Evolutionary conservation across 2,797 vertebrate genomes (phyloP).

Genomic region (Anisognathus igniventris): DNA sequence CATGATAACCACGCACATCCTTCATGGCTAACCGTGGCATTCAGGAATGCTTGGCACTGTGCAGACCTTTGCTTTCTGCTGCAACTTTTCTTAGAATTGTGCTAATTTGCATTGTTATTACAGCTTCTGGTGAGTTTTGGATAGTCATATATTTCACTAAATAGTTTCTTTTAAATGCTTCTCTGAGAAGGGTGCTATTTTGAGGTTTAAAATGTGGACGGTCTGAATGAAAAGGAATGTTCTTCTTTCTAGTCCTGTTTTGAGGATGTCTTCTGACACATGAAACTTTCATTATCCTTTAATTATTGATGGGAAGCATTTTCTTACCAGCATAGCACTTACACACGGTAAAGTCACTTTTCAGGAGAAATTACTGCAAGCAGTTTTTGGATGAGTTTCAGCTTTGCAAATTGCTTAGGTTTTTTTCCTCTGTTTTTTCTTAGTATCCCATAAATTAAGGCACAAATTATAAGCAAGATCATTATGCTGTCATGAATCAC

Average conservation of each 20-base stretch:
- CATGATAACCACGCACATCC: neutral
- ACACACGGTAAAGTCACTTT: constrained; percentile 58
- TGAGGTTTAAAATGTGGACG: neutral
- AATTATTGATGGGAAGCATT: constrained; percentile 68
- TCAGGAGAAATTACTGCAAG: constrained; percentile 56
- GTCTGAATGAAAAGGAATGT: neutral
- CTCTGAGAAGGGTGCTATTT: neutral
- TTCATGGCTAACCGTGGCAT: neutral
- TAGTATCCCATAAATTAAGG: constrained; percentile 41
- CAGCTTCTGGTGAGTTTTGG: neutral
- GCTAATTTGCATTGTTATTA: neutral
- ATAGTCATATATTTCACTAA: neutral
- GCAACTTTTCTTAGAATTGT: neutral
- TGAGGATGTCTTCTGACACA: constrained; percentile 46
- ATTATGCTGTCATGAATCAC: constrained; percentile 35
- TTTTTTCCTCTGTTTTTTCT: constrained; percentile 12
- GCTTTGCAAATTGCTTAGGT: constrained; percentile 42
- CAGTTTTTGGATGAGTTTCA: constrained; percentile 56
- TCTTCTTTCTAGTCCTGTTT: constrained; percentile 28
- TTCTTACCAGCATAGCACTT: constrained; percentile 68
- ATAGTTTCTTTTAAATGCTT: neutral
- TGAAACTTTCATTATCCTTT: constrained; percentile 65
- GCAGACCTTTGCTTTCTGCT: neutral
- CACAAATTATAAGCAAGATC: constrained; percentile 34
- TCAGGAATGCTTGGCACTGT: neutral